Evolutionary conservation across 2,113 vertebrate genomes (phyloP).

Genomic region (Cochlearius cochlearius): DNA sequence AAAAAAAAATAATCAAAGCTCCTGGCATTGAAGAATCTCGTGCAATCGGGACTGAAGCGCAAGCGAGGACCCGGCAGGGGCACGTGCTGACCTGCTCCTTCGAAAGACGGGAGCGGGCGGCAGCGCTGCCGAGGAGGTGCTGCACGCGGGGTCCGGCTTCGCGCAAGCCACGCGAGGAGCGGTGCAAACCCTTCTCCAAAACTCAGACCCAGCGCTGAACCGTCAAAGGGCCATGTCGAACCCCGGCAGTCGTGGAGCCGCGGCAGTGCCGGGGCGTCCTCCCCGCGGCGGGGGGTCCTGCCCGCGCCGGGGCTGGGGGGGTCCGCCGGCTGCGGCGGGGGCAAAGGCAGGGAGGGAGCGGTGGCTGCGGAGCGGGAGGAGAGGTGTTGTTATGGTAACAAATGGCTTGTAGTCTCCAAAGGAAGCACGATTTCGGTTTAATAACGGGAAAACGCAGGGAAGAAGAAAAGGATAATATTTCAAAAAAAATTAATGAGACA

Average conservation of each 20-base stretch:
- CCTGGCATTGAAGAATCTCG: background rate
- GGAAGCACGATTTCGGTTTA: slow-evolving; percentile 29
- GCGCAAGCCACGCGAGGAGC: rapidly evolving
- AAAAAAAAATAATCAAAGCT: background rate
- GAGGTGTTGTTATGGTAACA: slow-evolving; percentile 76
- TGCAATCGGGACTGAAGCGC: background rate
- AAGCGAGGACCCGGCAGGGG: background rate
- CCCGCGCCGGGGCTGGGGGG: background rate
- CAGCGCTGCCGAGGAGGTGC: background rate
- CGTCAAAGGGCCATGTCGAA: rapidly evolving
- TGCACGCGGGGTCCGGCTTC: background rate
- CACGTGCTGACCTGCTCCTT: rapidly evolving
- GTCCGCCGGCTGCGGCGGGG: background rate
- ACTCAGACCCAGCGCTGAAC: background rate
- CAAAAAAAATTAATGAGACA: slow-evolving; percentile 10
- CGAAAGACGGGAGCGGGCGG: background rate
- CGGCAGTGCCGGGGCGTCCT: background rate
- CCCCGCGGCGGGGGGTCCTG: too few species aligned
- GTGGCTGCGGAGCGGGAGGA: background rate
- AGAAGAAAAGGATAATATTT: slow-evolving; percentile 31
- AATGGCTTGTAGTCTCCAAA: slow-evolving; percentile 58
- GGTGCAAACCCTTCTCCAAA: background rate
- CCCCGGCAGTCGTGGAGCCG: background rate
- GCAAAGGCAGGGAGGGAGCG: background rate
- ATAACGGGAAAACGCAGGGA: background rate